Conservation (phyloP, 1,140 invertebrate species). For the Drosophila athabasca region DNA sequence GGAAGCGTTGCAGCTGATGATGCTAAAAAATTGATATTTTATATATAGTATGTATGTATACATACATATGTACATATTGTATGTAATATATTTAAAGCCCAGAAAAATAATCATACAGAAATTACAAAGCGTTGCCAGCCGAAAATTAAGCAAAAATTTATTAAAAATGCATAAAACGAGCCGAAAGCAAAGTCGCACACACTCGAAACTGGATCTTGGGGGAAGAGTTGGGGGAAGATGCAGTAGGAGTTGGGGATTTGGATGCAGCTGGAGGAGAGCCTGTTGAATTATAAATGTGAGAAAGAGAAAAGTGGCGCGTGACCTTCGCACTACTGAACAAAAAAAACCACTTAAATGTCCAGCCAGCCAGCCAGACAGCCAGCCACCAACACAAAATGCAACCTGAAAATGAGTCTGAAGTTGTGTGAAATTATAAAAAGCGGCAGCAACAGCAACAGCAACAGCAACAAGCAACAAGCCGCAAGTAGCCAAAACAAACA, state of each 20-base stretch:
- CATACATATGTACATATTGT: background rate
- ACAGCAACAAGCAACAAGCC: slow-evolving; percentile 6
- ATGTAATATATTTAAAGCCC: slow-evolving; percentile 15
- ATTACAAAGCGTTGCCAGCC: slow-evolving; percentile 40
- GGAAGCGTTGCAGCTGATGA: slow-evolving; percentile 45
- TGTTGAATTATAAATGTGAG: slow-evolving; percentile 36
- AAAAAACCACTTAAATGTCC: slow-evolving; percentile 19
- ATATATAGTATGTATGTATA: too few species aligned
- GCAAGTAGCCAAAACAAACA: slow-evolving; percentile 54
- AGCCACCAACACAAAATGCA: slow-evolving; percentile 10
- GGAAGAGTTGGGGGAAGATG: slow-evolving; percentile 42
- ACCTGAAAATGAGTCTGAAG: slow-evolving; percentile 1
- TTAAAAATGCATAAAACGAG: slow-evolving; percentile 72
- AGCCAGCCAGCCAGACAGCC: slow-evolving; percentile 8
- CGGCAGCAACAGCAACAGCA: slow-evolving; percentile 11
- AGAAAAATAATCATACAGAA: slow-evolving; percentile 39
- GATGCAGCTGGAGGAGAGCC: slow-evolving; percentile 17
- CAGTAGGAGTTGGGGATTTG: slow-evolving; percentile 17
- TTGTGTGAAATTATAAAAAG: slow-evolving; percentile 55
- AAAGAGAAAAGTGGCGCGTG: slow-evolving; percentile 74
- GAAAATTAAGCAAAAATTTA: slow-evolving; percentile 75
- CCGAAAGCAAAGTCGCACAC: slow-evolving; percentile 14
- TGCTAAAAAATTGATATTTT: slow-evolving; percentile 75
- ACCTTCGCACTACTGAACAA: slow-evolving; percentile 77
- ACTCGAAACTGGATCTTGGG: slow-evolving; percentile 61